Evolutionary conservation across 1,140 invertebrate genomes (phyloP).

Genomic region (Eupeodes corollae): DNA sequence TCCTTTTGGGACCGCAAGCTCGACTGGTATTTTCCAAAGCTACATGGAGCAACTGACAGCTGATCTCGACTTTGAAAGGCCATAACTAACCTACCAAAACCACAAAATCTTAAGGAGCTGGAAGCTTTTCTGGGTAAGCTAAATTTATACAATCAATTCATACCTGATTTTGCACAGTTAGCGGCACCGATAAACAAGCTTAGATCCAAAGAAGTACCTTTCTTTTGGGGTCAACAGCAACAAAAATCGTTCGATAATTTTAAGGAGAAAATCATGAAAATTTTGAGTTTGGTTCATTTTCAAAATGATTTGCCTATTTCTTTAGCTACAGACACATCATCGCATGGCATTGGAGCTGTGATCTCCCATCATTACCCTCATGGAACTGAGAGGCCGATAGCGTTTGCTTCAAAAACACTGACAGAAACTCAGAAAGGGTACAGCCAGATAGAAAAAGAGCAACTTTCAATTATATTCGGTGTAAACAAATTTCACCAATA

Average conservation of each 20-base stretch:
- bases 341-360: constrained; percentile 35
- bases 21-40: constrained; percentile 12
- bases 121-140: constrained; percentile 31
- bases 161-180: constrained; percentile 6
- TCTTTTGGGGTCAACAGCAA: constrained; percentile 6
- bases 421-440: constrained; percentile 32
- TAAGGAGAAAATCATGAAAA: constrained; percentile 14
- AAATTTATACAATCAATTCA: constrained; percentile 35
- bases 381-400: constrained; percentile 20
- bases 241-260: constrained; percentile 6
- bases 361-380: constrained; percentile 22
- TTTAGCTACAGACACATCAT: constrained; percentile 29
- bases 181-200: constrained; percentile 4
- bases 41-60: constrained; percentile 6
- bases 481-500: constrained; percentile 37
- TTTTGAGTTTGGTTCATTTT: too few relatives aligned
- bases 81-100: constrained; percentile 22
- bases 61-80: constrained; percentile 11
- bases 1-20: constrained; percentile 11
- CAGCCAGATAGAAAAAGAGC: constrained; percentile 41
- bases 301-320: constrained; percentile 21
- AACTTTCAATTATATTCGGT: constrained; percentile 33
- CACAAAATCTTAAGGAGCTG: constrained; percentile 23
- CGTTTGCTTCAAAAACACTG: too few relatives aligned
- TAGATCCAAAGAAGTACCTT: background rate